Percentiles rank a stretch among this genome's conserved stretches.
phyloP scores from a whole-genome alignment of 2,888 invertebrate genomes.

The Brachylomia viminalis region DNA sequence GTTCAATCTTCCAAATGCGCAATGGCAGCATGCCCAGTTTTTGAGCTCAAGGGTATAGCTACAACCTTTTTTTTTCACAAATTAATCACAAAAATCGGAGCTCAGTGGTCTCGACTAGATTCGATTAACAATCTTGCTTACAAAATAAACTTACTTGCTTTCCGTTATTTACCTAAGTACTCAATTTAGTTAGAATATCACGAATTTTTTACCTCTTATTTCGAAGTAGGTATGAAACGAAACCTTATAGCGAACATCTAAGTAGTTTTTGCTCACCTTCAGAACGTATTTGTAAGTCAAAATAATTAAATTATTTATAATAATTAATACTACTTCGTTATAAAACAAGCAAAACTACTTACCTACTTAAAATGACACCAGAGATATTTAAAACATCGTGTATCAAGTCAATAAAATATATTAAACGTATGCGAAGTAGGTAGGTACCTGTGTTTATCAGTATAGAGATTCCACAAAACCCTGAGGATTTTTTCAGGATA shows the following conservation, averaged over 20 bases:
- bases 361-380: slow-evolving; percentile 58
- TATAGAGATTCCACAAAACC: no score
- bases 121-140: no score
- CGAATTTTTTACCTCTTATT: neutral
- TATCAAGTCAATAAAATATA: neutral
- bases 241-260: slow-evolving; percentile 9
- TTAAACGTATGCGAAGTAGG: no score
- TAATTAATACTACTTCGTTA: slow-evolving; percentile 23
- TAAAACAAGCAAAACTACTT: slow-evolving; percentile 35
- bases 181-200: neutral
- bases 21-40: no score
- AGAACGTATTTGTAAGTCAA: slow-evolving; percentile 52
- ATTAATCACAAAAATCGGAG: no score
- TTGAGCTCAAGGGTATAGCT: no score
- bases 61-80: no score
- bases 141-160: no score
- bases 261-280: slow-evolving; percentile 51
- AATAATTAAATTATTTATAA: slow-evolving; percentile 42
- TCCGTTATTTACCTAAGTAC: neutral
- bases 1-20: no score
- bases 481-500: slow-evolving; percentile 11
- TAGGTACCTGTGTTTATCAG: no score
- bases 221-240: neutral
- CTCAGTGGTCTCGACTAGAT: no score
- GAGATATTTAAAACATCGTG: slow-evolving; percentile 33